Base-by-base conservation (phyloP, 1,140 invertebrate genomes). In the Leptonema lineaticorne region DNA sequence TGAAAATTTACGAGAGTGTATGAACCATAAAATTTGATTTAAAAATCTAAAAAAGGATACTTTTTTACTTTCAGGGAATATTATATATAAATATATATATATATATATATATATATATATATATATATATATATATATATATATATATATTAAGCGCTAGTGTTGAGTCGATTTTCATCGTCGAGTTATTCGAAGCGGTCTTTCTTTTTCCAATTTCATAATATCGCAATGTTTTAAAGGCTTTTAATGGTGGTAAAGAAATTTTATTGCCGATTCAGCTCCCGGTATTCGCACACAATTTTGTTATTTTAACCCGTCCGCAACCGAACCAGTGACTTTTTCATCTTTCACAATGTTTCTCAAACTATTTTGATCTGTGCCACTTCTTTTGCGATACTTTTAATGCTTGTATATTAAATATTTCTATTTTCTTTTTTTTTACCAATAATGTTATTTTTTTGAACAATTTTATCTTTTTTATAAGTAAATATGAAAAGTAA, bases 241-340 rank as follows among this genome's bases (percentile, higher is more conserved):
- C 22, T 53, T n/a, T n/a, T 53, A 53, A 53, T 53, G 50, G 5
- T 53, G 24, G 50, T 53, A 14, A n/a, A 24, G 50, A 53, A 53
- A 53, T 24, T 53, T 53, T 53, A 53, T 24, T 22, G 22, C 50
- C 50, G 8, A 53, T 53, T 14, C 22, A 7, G 50, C 50, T 53
- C 50, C 50, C 20, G 50, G 50, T 53, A 53, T 53, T 53, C 50
- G 50, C 50, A 14, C 20, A 53, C 50, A 26, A 53, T 53, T 26
- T 53, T 24, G 1, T 33, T 11, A 48, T 20, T 20, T 24, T 41
- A 41, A 11, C 37, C 37, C 37, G 11, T 41, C 16, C 11, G 16
- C 37, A 16, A 16, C 9, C 37, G 37, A 3, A 16, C 9, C n/a
- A n/a, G 9, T 41, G 2, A 16, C 11, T 14, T 41, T 11, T 41